Base-by-base conservation (phyloP, 2,113 vertebrate species). In the Alethe diademata region DNA sequence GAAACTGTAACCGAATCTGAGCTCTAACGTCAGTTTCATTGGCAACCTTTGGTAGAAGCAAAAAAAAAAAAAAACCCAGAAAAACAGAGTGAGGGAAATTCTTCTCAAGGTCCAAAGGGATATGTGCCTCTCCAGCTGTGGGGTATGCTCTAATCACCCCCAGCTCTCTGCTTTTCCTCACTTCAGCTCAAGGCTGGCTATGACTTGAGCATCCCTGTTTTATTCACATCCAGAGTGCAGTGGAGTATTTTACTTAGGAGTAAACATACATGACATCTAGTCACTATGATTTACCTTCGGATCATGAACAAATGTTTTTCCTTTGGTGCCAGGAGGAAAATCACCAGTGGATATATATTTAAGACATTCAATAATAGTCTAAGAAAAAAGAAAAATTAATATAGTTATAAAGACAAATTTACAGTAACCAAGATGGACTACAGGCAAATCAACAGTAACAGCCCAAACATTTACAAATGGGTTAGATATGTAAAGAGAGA, bases 351-450 rank as follows among this genome's bases (percentile, higher is more conserved):
- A 99, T 89, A 99, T 97, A 73, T 99, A 99, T 92, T 98, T 99
- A 26, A 99, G 98, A 88, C 99, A 99, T 97, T 99, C 99, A 93
- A 99, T 99, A 82, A 99, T 99, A 71, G 99, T 99, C 99, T 99
- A 96, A 73, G 93, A 60, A 96, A 97, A 96, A 1, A 94, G 18
- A 97, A 97, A 76, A 19, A 76, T 86, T 17, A 17, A 47, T 18
- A 22, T 1, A 40, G n/a, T 81, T 81, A 87, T 14, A 62, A 74
- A 2, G 13, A 56, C 13, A 48, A 40, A 76, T 24, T 62, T 8
- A 53, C 73, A 89, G 38, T 13, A 92, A 83, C 28, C 18, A 70
- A 76, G 60, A 62, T 11, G 12, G 26, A 58, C 53, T 45, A 72
- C 8, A 73, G 16, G n/a, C 40, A 82, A 91, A 73, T 76, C 2